These are phyloP conservation scores for Pseudomyrmex gracilis DNA, from an alignment of 1,140 invertebrate species.

Conservation along the genomic window DNA sequence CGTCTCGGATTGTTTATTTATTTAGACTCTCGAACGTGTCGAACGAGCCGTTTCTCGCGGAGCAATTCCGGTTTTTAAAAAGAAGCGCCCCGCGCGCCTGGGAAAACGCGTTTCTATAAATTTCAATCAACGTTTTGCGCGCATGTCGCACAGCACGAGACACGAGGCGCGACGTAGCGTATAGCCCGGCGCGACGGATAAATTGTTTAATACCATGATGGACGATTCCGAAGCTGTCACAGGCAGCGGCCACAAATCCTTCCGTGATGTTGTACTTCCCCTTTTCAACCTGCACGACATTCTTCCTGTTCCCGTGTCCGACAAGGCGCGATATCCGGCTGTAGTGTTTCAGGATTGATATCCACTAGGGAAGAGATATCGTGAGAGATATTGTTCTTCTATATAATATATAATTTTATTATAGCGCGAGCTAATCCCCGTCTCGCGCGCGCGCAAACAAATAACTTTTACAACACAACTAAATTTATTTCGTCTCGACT, in stretches of 20 bases:
- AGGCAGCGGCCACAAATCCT: conserved; percentile 72
- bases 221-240: conserved; percentile 72
- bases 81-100: neutral
- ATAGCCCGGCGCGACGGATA: conserved; percentile 53
- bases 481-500: too few species aligned
- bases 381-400: conserved; percentile 21
- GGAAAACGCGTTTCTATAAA: conserved; percentile 60
- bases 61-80: conserved; percentile 22
- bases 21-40: neutral
- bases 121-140: conserved; percentile 61
- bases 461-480: too few species aligned
- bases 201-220: conserved; percentile 78
- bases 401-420: conserved; percentile 7
- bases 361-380: conserved; percentile 17
- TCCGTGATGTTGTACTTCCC: conserved; percentile 69
- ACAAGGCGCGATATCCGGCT: conserved; percentile 45
- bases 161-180: conserved; percentile 22
- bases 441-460: too few species aligned
- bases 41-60: neutral
- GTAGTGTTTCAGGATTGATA: conserved; percentile 53
- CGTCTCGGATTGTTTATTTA: neutral
- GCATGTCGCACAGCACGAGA: conserved; percentile 34
- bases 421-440: neutral
- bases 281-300: conserved; percentile 64
- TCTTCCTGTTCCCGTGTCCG: conserved; percentile 55